A percentile compares a stretch with the other conserved stretches of the same genome.
phyloP scores from a whole-genome alignment of 2,888 invertebrate genomes.

The Dichetophora obliterata region DNA sequence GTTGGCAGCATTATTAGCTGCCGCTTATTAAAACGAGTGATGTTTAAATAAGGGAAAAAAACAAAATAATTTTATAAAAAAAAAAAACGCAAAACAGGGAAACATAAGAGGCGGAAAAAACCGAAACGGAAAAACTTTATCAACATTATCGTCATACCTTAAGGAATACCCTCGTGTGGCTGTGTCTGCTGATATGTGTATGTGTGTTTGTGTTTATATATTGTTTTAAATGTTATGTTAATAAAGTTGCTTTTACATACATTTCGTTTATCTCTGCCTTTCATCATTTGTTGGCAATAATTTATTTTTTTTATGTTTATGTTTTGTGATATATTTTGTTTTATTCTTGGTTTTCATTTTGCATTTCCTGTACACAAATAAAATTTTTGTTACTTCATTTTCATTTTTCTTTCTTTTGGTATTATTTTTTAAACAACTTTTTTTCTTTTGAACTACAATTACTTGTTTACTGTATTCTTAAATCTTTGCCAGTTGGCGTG shows the following conservation, averaged over 20 bases:
- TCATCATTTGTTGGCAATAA: slow-evolving; percentile 25
- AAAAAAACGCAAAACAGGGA: background rate
- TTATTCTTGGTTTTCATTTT: background rate
- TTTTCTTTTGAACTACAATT: background rate
- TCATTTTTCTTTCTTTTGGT: background rate
- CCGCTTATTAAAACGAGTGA: slow-evolving; percentile 31
- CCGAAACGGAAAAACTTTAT: background rate
- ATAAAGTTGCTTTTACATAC: background rate
- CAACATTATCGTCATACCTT: background rate
- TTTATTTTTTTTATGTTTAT: background rate
- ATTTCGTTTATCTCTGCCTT: background rate
- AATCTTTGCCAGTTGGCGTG: slow-evolving; percentile 12
- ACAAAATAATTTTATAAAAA: background rate
- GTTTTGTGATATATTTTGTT: background rate
- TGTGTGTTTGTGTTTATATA: background rate
- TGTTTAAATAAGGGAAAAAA: background rate
- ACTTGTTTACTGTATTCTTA: slow-evolving; percentile 24
- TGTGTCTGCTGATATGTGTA: background rate
- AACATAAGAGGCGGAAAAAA: too few relatives aligned
- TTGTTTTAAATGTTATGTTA: background rate
- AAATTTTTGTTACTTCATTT: too few relatives aligned
- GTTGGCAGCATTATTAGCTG: slow-evolving; percentile 43
- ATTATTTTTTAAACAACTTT: background rate
- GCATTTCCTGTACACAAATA: background rate
- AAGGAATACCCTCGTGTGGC: background rate